Evolutionary conservation across 2,888 invertebrate species (phyloP).

Genomic region (Eugnorisma glareosa): DNA sequence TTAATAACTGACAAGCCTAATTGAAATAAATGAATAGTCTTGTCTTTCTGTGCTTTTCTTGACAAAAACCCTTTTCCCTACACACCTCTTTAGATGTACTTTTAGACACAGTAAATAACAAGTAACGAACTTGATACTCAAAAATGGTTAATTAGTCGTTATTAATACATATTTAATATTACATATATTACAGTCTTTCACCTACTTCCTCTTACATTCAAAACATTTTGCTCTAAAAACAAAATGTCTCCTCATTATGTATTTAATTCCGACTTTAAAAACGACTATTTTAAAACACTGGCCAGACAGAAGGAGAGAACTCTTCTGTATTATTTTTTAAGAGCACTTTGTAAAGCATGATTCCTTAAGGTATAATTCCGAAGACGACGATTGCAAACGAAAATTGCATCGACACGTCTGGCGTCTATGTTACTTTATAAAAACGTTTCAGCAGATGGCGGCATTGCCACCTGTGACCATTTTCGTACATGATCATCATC

Average conservation of each 20-base stretch:
- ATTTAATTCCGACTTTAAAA: constrained; percentile 20
- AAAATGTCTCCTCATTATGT: constrained; percentile 4
- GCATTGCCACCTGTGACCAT: neutral
- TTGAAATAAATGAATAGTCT: no score
- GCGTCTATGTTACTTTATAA: neutral
- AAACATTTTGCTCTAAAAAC: constrained; percentile 21
- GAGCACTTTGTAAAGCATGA: constrained; percentile 54
- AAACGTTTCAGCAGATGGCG: neutral
- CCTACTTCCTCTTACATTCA: no score
- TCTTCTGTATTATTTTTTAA: constrained; percentile 48
- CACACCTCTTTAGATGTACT: no score
- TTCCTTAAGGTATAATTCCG: constrained; percentile 14
- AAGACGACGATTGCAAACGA: neutral
- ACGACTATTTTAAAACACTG: constrained; percentile 38
- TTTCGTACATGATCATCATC: neutral
- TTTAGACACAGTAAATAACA: no score
- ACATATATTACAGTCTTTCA: no score
- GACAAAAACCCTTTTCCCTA: no score
- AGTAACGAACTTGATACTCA: no score
- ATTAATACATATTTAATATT: no score
- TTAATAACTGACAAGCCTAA: no score
- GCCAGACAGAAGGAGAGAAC: constrained; percentile 44
- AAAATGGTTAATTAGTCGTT: no score
- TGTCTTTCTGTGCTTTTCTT: no score
- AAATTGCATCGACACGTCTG: neutral